These are phyloP conservation scores for Thaleichthys pacificus DNA, from an alignment of 2,797 vertebrate genomes.

Conservation along the genomic window DNA sequence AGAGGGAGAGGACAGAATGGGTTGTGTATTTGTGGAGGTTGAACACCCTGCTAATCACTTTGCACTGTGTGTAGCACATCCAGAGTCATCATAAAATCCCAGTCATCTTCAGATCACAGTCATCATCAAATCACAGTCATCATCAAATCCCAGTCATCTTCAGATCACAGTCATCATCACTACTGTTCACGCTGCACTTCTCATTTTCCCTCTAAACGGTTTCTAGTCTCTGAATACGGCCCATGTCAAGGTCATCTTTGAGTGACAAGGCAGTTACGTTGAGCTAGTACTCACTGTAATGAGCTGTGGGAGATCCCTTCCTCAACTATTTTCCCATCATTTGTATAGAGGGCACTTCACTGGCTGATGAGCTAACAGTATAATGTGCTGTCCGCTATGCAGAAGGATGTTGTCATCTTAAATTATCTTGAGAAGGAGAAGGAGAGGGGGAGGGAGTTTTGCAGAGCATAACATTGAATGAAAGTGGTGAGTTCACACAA, in stretches of 20 bases:
- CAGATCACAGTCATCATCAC: constrained; percentile 27
- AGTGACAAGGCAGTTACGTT: constrained; percentile 51
- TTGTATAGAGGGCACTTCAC: constrained; percentile 31
- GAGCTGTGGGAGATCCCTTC: constrained; percentile 52
- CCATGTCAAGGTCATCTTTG: constrained; percentile 31
- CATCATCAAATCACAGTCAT: not conserved
- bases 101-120: not conserved
- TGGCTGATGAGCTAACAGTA: constrained; percentile 45
- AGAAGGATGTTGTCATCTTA: constrained; percentile 43
- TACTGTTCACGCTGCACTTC: constrained; percentile 19
- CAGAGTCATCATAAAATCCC: not conserved
- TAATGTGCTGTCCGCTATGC: constrained; percentile 44
- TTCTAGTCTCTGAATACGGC: constrained; percentile 26
- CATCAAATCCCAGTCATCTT: too few species aligned
- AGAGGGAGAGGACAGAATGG: constrained; percentile 3
- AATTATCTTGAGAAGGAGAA: constrained; percentile 54
- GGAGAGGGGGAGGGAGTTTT: constrained; percentile 23
- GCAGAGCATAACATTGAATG: constrained; percentile 35
- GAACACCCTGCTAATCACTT: constrained; percentile 3
- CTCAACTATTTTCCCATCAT: constrained; percentile 18
- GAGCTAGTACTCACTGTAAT: constrained; percentile 22
- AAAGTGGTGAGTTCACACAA: not conserved
- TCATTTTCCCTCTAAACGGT: constrained; percentile 38
- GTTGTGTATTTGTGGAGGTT: constrained; percentile 13
- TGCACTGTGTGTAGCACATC: not conserved